Base-by-base conservation (phyloP, 2,797 vertebrate species). In the Trichosurus vulpecula region DNA sequence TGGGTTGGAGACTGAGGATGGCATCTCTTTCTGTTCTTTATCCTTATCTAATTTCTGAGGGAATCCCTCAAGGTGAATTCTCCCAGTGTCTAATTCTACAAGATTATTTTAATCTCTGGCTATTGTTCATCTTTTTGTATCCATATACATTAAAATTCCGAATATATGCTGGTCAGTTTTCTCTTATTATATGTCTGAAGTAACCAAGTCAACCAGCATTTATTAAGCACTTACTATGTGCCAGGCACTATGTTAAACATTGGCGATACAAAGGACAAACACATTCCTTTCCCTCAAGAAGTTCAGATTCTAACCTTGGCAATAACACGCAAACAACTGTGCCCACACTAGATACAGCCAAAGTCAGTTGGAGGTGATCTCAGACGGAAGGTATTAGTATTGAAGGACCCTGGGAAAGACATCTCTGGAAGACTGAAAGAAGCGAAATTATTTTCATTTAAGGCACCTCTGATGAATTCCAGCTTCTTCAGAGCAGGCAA, bases 21-120 rank as follows among this genome's bases (percentile, higher is more conserved):
- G 22, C 25, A 19, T 81, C 90, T 55, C 90, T 90, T 91, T 90
- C 19, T 95, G n/a, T 92, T 96, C n/a, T 95, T 97, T 95, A 35
- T 92, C 91, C 81, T 95, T 51, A 13, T 54, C 1, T 81, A n/a
- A n/a, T 66, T 66, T n/a, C 35, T n/a, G 35, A 66, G 35, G 61
- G 6, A 66, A n/a, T 92, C 54, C 31, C n/a, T 19, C 12, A 58
- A 12, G 10, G 12, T 93, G 89, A 95, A 56, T 74, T 92, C 29
- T 90, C 29, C 31, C 14, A 57, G 54, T 91, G 74, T 35, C 47
- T 66, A n/a, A 41, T 41, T 74, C 66, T 41, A 41, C n/a, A 41
- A 41, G n/a, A 74, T 41, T 74, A 35, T 91, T 92, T 35, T 22
- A 29, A 51, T 92, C 52, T 41, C 54, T 92, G 94, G 41, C 56